Base-by-base conservation (phyloP, 2,113 vertebrate genomes). In the Pycnonotus jocosus region DNA sequence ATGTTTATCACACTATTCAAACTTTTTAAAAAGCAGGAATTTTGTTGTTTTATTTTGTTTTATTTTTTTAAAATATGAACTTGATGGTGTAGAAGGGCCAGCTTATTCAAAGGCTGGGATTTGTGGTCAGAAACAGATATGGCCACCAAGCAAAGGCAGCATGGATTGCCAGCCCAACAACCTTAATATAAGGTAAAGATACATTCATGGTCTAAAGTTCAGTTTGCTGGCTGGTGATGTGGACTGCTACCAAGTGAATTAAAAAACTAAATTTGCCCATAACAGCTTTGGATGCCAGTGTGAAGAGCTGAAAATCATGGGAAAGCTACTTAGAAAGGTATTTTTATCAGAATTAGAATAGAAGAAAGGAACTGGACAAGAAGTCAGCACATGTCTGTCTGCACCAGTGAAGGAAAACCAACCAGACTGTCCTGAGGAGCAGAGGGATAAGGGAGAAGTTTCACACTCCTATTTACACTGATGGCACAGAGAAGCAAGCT, bases 341-440 rank as follows among this genome's bases (percentile, higher is more conserved):
- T 79, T 61, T 47, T 10, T 44, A 30, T 62, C 10, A 54, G 1
- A 27, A 17, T 51, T 62, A 33, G 25, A 72, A 65, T 45, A 7
- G 40, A 88, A 91, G 38, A 66, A 64, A 64, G 47, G 54, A 91
- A 16, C 5, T 76, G 44, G 28, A 50, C 23, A 42, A 65, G 25
- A 8, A 28, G 18, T 25, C 66, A 38, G 35, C 16, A 8, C 0
- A 0, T 2, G 4, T 33, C 45, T 71, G 4, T 81, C 48, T 77
- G 5, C 57, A 42, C 15, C 8, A 3, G 11, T 65, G 37, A 51
- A 74, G 37, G 20, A 37, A 45, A 85, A 22, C 5, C 19, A 62
- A 10, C 7, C 17, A 31, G 37, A 8, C 21, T 23, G 17, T 54
- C 18, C 50, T 81, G n/a, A 73, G 66, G 27, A 38, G 35, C 40